These are phyloP conservation scores for Phymorhynchus buccinoides DNA, from an alignment of 1,140 invertebrate species.

Conservation along the genomic window DNA sequence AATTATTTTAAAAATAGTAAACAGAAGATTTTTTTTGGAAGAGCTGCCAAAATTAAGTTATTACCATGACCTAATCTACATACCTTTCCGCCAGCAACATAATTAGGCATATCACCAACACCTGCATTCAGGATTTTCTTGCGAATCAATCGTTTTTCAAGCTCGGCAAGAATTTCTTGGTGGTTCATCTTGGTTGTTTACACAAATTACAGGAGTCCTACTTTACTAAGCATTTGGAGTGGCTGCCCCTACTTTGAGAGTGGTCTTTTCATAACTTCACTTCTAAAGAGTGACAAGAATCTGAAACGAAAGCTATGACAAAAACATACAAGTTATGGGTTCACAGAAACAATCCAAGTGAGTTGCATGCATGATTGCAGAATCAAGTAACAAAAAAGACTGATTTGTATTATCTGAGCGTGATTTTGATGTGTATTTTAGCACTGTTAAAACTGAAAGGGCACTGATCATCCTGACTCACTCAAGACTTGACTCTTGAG, in stretches of 20 bases:
- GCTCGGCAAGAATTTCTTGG: constrained; percentile 70
- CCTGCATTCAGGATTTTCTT: constrained; percentile 30
- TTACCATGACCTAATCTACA: background rate
- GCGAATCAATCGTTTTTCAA: constrained; percentile 70
- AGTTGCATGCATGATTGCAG: background rate
- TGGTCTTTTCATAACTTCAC: background rate
- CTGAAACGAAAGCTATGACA: constrained; percentile 57
- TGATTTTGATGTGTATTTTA: no score
- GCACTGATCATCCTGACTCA: background rate
- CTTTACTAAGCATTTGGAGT: background rate
- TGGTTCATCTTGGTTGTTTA: constrained; percentile 37
- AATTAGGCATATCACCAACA: constrained; percentile 26
- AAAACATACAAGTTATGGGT: constrained; percentile 55
- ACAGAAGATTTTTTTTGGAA: constrained; percentile 22
- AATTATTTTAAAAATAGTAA: no score
- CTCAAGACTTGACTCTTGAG: no score
- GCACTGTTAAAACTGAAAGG: background rate
- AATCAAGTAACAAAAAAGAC: background rate
- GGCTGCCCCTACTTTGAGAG: background rate
- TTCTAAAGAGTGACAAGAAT: background rate
- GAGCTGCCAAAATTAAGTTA: background rate
- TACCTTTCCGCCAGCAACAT: constrained; percentile 27
- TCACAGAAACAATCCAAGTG: constrained; percentile 39
- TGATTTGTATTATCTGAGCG: background rate
- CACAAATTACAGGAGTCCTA: background rate